Evolutionary conservation across 53 echinoderm and acorn worm genomes (phyloP), one percentile per base, ranked within the genome.

Genomic region (Paracentrotus lividus): DNA sequence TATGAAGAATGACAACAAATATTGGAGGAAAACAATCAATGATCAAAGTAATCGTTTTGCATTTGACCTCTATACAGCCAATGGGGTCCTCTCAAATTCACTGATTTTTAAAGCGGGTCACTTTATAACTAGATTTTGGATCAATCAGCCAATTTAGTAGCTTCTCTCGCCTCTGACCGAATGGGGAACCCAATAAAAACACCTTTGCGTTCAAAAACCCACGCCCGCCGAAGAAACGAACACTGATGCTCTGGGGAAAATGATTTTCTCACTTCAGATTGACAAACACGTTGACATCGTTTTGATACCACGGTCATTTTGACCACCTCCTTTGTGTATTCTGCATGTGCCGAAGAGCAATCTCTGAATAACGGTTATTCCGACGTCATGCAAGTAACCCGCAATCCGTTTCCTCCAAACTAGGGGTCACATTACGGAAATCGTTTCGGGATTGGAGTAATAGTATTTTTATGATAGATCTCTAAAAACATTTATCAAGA

Each of bases 71-170:
- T 36, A 38, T 72, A 40, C 1, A 38, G 40, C 36, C 72, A 40
- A 16, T 8, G 72, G 20, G 36, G 36, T 36, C 36, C 32, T 20
- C 18, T 16, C 18, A 18, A 40, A 40, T 72, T 6, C 6, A 20
- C 36, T 72, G 72, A 18, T 72, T 72, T 72, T 20, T 36, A 40
- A 36, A 72, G 38, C 36, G 40, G 72, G 72, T 72, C 72, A 72
- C 72, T 72, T 72, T 21, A 38, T 72, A 72, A 72, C 72, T 72
- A 36, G 72, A 72, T 72, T 72, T 40, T 36, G 40, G 72, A 72
- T 72, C 72, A 72, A 72, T 72, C 72, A 38, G 36, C 40, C 72
- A 72, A 40, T 72, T 72, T 72, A 72, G 72, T 72, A 20, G 72
- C 18, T 72, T 72, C 40, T 72, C 20, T 72, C 72, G 72, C 72